Base-by-base conservation (phyloP, 1,140 invertebrate genomes). In the Drosophila nikananu region DNA sequence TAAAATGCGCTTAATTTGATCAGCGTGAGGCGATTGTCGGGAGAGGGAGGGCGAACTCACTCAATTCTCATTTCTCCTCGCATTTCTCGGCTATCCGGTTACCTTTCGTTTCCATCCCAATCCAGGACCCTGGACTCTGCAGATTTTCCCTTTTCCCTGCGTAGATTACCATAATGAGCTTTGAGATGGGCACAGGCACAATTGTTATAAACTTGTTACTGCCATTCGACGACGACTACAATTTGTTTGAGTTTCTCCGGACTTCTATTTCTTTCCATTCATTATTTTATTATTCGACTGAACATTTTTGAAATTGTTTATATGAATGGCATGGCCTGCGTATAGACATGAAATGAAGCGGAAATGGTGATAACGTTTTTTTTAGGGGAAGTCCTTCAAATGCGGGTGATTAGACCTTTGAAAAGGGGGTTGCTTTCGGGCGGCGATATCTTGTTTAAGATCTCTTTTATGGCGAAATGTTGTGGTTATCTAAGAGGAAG, bases 1-100 rank as follows among this genome's bases (percentile, higher is more conserved):
- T 91, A 90, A 90, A 90, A 90, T 91, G 81, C 82, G 86, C 86
- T 90, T 90, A 90, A 90, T 90, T 90, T 90, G 86, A 90, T 90
- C 86, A 90, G 82, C 86, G 71, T 75, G 86, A 66, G 86, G 81
- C 86, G 84, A 89, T 89, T 89, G 84, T 81, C 86, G 41, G n/a
- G 62, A 30, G 57, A 13, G 59, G 15, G 63, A 61, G 60, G 19
- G 15, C 10, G 39, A 17, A 19, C 60, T 52, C 41, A 17, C 35
- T 54, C 75, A 46, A 52, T 59, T 59, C 75, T 23, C 62, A 58
- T 60, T 71, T 44, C 58, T 54, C 48, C 15, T 30, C 59, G 15
- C 46, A 35, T 48, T 54, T 44, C 52, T 67, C 62, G 37, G 66
- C 23, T 37, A 67, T 67, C 62, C 61, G 51, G 46, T 67, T 70